Base-by-base conservation (phyloP, 1,140 invertebrate genomes). In the Lutraria rhynchaena region DNA sequence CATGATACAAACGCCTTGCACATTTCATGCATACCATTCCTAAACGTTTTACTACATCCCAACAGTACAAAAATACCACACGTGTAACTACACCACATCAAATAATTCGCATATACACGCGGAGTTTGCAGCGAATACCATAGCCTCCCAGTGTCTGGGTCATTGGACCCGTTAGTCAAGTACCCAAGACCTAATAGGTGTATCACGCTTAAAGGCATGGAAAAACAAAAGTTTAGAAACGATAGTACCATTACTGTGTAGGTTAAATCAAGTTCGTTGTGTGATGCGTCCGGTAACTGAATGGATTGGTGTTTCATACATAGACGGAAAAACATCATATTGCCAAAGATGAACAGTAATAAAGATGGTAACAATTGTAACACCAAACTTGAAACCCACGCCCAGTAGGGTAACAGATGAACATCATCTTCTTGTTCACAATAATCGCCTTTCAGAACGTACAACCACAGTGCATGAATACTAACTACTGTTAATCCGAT, bases 381-480 rank as follows among this genome's bases (percentile, higher is more conserved):
- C 24, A 67, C 9, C 9, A 67, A 46, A 5, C 22, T 41, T 46
- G 63, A 67, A 1, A 27, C 22, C 63, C 63, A 67, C 44, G 49
- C 3, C 63, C 63, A 67, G 3, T 46, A 22, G 19, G 11, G 15
- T 19, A 84, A 29, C 17, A 67, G 74, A 27, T 67, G 46, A 3
- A 86, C 67, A 3, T 29, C 37, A 9, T 24, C 27, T 3, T 46
- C 27, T 31, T 67, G 22, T 3, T 41, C 80, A 15, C 37, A 41
- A 85, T 3, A 75, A 70, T 17, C 82, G 76, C 13, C 29, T 9
- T 82, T 70, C 0, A 88, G 81, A 31, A 83, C 76, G 41, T 74
- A 88, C 5, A 83, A 87, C 88, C 88, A 89, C 85, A 89, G 86
- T 15, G 88, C 86, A 60, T 89, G 87, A n/a, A 89, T 85, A 55